Base-by-base conservation (phyloP, 2,888 invertebrate genomes). In the Phaonia tiefii region DNA sequence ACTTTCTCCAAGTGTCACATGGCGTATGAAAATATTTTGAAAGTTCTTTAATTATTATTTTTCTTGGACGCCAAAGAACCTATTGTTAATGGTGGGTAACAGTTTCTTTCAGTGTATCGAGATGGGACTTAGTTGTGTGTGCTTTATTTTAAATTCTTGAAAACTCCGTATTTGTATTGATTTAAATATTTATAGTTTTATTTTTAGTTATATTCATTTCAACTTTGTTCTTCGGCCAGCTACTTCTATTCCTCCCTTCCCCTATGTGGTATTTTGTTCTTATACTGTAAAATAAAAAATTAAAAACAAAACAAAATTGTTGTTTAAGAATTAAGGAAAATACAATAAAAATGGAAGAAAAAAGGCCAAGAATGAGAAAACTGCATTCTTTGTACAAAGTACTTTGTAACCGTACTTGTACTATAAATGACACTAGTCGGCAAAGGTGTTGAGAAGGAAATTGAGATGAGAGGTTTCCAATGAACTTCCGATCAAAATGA, bases 111-210 rank as follows among this genome's bases (percentile, higher is more conserved):
- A 65, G 46, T 65, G 37, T 11, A 25, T 2, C 37, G 49, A 75
- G 56, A 17, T 37, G n/a, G n/a, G n/a, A n/a, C n/a, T n/a, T n/a
- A n/a, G n/a, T n/a, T n/a, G n/a, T n/a, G n/a, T n/a, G n/a, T n/a
- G n/a, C 0, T 49, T 15, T 63, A 54, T 60, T 63, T 75, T 51
- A 70, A 74, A 67, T 58, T 58, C 63, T 11, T 67, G 56, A 44
- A 69, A 75, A 71, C 74, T 71, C 80, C 80, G 77, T 80, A 80
- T 80, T 77, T 75, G 80, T 81, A 78, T 75, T 78, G 75, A 81
- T 81, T 81, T 75, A 78, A 78, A 60, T 78, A 78, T 78, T 81
- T 81, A 66, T 72, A 20, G 49, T 49, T 63, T 72, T 78, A 75
- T 77, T 72, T 75, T 78, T 76, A 76, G 70, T 73, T 60, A 73